Percentiles rank a stretch among this genome's conserved stretches.
These are phyloP conservation scores for Sarcophaga peregrina DNA, from an alignment of 1,140 invertebrate species.

Conservation along the genomic window DNA sequence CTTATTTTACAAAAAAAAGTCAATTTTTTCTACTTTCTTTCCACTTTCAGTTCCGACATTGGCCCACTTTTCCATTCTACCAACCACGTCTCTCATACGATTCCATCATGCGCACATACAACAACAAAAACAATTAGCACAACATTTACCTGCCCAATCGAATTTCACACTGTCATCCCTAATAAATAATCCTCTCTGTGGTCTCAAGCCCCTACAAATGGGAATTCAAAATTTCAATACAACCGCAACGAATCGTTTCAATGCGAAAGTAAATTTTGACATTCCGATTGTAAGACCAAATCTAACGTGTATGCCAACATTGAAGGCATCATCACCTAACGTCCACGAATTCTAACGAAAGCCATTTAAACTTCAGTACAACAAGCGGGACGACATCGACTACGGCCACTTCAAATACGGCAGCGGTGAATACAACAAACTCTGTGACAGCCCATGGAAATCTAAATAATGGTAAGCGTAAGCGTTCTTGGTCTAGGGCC, in stretches of 20 bases:
- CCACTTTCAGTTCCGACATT: constrained; percentile 28
- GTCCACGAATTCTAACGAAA: neutral
- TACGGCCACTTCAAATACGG: constrained; percentile 51
- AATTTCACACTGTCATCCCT: constrained; percentile 44
- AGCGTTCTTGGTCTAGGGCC: constrained; percentile 92
- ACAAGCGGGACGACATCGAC: constrained; percentile 36
- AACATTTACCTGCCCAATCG: constrained; percentile 41
- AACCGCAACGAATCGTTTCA: neutral
- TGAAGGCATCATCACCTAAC: constrained; percentile 25
- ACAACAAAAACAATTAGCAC: constrained; percentile 42
- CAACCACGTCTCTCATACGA: constrained; percentile 55
- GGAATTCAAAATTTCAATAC: constrained; percentile 25
- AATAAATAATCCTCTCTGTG: constrained; percentile 52
- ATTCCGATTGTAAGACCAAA: constrained; percentile 4
- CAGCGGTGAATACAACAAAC: constrained; percentile 45
- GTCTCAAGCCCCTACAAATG: constrained; percentile 51
- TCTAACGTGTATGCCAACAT: neutral
- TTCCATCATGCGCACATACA: constrained; percentile 60
- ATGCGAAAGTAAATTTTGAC: constrained; percentile 24
- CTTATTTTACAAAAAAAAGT: neutral
- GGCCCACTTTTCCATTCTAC: constrained; percentile 52
- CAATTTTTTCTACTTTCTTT: neutral
- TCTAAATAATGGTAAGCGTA: constrained; percentile 73
- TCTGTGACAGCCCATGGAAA: neutral
- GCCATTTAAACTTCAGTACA: neutral